Evolutionary conservation across 37 sponge, comb jelly and placozoan species (phyloP).

Genomic region (Oopsacas minuta): DNA sequence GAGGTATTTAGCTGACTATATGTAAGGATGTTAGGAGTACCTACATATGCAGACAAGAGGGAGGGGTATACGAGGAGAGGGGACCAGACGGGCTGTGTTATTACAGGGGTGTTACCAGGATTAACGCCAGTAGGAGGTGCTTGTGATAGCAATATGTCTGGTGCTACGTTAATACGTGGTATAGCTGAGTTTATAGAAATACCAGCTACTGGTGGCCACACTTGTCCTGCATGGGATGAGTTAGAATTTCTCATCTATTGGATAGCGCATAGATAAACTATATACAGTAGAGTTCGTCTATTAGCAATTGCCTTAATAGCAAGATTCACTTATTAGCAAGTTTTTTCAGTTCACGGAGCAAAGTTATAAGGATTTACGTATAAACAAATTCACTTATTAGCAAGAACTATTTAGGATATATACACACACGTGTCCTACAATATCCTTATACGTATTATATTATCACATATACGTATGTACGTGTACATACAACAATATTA

Average conservation of each 20-base stretch:
- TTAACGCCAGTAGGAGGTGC: neutral
- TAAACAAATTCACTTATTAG: too few species aligned
- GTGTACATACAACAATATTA: neutral
- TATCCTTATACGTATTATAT: too few species aligned
- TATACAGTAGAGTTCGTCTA: too few species aligned
- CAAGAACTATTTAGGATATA: too few species aligned
- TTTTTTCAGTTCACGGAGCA: too few species aligned
- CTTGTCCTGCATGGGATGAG: neutral
- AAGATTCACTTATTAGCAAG: too few species aligned
- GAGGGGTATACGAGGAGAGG: slow-evolving; percentile 1
- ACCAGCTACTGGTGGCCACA: neutral
- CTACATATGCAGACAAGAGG: neutral
- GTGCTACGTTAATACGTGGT: neutral
- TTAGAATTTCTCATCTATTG: neutral
- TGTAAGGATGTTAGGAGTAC: neutral
- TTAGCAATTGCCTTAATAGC: too few species aligned
- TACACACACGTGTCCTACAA: too few species aligned
- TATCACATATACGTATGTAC: neutral
- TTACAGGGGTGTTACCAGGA: neutral
- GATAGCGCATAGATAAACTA: too few species aligned
- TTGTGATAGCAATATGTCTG: neutral
- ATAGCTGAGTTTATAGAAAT: slow-evolving; percentile 3
- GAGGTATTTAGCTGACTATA: neutral
- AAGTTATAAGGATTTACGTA: too few species aligned
- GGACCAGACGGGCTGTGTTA: slow-evolving; percentile 10